Evolutionary conservation across 2,113 vertebrate species (phyloP), one percentile per base, ranked within the genome.

Genomic region (Periophthalmus modestus): DNA sequence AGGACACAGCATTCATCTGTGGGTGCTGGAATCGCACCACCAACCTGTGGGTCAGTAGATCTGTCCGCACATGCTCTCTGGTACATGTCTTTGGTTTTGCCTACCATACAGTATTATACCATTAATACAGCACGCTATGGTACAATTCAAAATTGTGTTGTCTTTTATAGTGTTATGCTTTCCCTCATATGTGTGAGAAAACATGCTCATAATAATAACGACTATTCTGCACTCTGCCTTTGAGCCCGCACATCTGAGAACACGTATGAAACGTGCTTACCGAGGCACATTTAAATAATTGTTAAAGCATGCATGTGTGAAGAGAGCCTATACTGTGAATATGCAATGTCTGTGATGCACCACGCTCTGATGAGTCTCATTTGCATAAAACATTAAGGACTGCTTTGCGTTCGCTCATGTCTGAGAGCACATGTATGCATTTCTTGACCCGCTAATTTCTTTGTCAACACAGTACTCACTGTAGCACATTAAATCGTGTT

Each of bases 271-370:
- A 82, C 36, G 73, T 78, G 74, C 82, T 84, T 82, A 69, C 66
- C 67, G 58, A 70, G 73, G 81, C 74, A 84, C 21, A 70, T 79
- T 81, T 68, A 72, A 75, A 82, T 73, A 28, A 79, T 75, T 83
- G 80, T 73, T 85, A 71, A 77, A 23, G 46, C 76, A 82, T 82
- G 80, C 76, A 55, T 82, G 71, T 85, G 69, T 0, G 50, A 79
- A 78, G 63, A 83, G 76, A 78, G 2, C 50, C 72, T 69, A 55
- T 28, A 46, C 67, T 76, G 68, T 79, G 78, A 82, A 43, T 84
- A 57, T 77, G 16, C 67, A 39, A 84, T 52, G 61, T 59, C 71
- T 65, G 82, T 24, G 75, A 39, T 80, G 71, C 72, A 69, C 5
- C 73, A 75, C 82, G 66, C 13, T 46, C 47, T 57, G 33, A 59